Evolutionary conservation across 1,140 invertebrate genomes (phyloP).

Genomic region (Agraylea sexmaculata): DNA sequence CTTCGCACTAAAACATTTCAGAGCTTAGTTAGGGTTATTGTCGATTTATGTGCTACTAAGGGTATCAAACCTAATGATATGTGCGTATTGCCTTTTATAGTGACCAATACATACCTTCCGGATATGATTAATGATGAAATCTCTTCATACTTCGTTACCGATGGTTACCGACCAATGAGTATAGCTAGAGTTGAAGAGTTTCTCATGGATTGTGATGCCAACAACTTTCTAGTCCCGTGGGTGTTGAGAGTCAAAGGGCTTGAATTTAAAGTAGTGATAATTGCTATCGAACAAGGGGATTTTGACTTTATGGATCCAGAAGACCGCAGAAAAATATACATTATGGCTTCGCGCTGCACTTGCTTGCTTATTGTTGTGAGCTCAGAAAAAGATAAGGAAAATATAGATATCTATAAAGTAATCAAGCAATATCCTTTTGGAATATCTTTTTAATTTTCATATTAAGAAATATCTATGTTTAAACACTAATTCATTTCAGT

Average conservation of each 20-base stretch:
- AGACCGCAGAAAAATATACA: conserved; percentile 28
- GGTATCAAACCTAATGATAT: conserved; percentile 29
- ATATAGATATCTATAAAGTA: conserved; percentile 21
- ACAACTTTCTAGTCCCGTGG: conserved; percentile 29
- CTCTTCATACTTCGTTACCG: conserved; percentile 25
- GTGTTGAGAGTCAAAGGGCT: conserved; percentile 28
- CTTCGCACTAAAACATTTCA: conserved; percentile 17
- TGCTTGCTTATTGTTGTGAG: conserved; percentile 27
- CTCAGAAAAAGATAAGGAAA: conserved; percentile 20
- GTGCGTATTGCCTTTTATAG: conserved; percentile 29
- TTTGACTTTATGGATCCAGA: conserved; percentile 27
- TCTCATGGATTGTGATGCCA: conserved; percentile 21
- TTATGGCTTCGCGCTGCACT: conserved; percentile 30
- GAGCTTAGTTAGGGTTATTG: conserved; percentile 23
- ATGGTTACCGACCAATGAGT: conserved; percentile 24
- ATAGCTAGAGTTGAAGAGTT: conserved; percentile 27
- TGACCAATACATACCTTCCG: conserved; percentile 20
- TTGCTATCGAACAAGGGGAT: conserved; percentile 26
- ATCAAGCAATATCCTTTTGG: conserved; percentile 22
- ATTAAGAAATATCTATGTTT: no score
- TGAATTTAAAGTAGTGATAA: conserved; percentile 31
- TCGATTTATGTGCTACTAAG: conserved; percentile 28
- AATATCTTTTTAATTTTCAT: no score
- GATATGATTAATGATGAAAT: conserved; percentile 26
- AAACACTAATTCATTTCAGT: no score